Percentiles rank a stretch among this genome's conserved stretches.
These are phyloP conservation scores for Benthosema pterotum DNA, from an alignment of 2,797 vertebrate species.

Conservation along the genomic window DNA sequence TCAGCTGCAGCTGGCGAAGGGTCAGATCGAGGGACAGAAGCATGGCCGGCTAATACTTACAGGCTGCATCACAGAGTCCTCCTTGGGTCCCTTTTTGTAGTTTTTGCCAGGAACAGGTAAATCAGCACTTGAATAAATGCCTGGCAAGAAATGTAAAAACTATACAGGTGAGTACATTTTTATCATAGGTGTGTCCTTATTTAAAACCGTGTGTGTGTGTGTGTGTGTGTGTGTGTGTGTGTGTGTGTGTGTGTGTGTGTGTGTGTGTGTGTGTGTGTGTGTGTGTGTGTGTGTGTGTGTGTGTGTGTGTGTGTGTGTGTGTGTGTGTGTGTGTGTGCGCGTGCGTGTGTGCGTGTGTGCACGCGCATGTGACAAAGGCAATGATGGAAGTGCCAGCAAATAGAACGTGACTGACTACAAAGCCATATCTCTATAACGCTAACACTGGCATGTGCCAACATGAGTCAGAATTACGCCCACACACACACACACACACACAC, in stretches of 20 bases:
- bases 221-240: slow-evolving; percentile 48
- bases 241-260: not conserved
- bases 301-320: slow-evolving; percentile 21
- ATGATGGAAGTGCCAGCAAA: slow-evolving; percentile 59
- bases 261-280: not conserved
- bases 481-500: slow-evolving; percentile 18
- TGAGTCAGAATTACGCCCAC: slow-evolving; percentile 56
- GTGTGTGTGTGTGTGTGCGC: not conserved
- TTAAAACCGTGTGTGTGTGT: slow-evolving; percentile 8
- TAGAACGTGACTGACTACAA: slow-evolving; percentile 64
- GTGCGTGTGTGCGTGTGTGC: slow-evolving; percentile 26
- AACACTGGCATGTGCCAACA: slow-evolving; percentile 59
- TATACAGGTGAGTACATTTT: not conserved
- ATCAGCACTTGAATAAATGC: no score
- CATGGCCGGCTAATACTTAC: no score
- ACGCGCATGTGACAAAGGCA: not conserved
- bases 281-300: slow-evolving; percentile 4
- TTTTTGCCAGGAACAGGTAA: no score
- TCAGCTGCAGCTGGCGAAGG: no score
- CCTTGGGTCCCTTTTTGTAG: no score
- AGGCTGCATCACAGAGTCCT: no score
- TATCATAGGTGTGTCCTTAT: not conserved
- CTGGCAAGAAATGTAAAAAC: no score
- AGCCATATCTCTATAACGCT: slow-evolving; percentile 45
- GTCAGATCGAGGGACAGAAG: no score